Evolutionary conservation across 92 coral and sea anemone species (phyloP).

Genomic region (Diadumene lineata): DNA sequence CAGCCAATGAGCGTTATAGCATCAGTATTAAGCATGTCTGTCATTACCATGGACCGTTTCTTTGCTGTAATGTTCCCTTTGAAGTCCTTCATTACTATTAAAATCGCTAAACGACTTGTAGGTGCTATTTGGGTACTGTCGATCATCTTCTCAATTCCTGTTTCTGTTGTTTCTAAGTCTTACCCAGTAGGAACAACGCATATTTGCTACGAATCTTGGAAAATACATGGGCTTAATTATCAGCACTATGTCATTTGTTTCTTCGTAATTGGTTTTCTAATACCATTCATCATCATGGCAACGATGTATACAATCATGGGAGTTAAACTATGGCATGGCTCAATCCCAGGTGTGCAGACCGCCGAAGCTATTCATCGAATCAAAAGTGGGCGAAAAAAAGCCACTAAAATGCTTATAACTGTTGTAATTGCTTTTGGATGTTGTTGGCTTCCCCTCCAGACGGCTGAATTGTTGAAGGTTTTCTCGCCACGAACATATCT

Average conservation of each 20-base stretch:
- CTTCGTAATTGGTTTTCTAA: constrained; percentile 28
- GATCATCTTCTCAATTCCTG: constrained; percentile 51
- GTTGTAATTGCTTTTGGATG: constrained; percentile 65
- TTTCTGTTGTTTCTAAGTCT: constrained; percentile 41
- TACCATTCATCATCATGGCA: constrained; percentile 56
- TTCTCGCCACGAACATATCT: constrained; percentile 33
- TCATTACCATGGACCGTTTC: constrained; percentile 65
- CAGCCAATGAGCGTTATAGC: constrained; percentile 44
- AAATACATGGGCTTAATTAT: constrained; percentile 29
- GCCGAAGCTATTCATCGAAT: constrained; percentile 26
- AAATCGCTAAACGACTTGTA: constrained; percentile 13
- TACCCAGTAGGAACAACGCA: constrained; percentile 8
- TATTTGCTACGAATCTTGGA: constrained; percentile 47
- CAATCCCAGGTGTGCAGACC: constrained; percentile 60
- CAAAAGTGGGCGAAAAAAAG: constrained; percentile 49
- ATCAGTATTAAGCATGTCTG: constrained; percentile 57
- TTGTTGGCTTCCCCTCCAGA: constrained; percentile 75
- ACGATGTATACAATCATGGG: constrained; percentile 55
- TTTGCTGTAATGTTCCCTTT: constrained; percentile 62
- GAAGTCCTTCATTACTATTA: constrained; percentile 30
- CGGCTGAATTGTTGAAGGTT: constrained; percentile 47
- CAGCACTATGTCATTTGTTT: constrained; percentile 35
- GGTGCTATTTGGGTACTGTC: constrained; percentile 51
- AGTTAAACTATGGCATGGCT: constrained; percentile 52
- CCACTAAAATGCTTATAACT: constrained; percentile 71